A percentile compares a stretch with the other conserved stretches of the same genome.
Evolutionary conservation across 1,140 invertebrate species (phyloP).

Genomic region (Spodoptera frugiperda): DNA sequence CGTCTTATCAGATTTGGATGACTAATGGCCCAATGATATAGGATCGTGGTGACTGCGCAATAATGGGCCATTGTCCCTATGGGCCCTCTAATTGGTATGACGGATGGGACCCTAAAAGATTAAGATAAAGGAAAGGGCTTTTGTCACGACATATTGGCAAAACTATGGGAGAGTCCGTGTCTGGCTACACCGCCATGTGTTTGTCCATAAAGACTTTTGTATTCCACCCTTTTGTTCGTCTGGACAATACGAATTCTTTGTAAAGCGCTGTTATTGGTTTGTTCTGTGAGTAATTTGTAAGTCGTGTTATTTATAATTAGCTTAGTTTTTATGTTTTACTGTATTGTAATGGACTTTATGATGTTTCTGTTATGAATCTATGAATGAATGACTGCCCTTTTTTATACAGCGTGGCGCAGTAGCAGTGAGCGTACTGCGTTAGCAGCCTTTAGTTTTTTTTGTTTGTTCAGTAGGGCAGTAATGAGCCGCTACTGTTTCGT

Average conservation of each 20-base stretch:
- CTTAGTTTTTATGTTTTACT: neutral
- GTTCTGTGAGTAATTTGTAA: constrained; percentile 11
- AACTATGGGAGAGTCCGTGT: constrained; percentile 29
- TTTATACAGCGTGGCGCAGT: too few relatives aligned
- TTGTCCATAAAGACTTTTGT: constrained; percentile 18
- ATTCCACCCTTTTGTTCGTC: constrained; percentile 17
- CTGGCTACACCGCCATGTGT: neutral
- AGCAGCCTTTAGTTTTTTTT: too few relatives aligned
- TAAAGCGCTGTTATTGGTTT: constrained; percentile 2
- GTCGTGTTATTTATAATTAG: constrained; percentile 8
- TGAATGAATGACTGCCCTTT: too few relatives aligned
- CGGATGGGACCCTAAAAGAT: constrained; percentile 37
- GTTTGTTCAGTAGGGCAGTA: too few relatives aligned
- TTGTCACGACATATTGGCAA: constrained; percentile 41
- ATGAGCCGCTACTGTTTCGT: too few relatives aligned
- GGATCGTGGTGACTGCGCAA: constrained; percentile 50
- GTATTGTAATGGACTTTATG: neutral
- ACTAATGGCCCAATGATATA: constrained; percentile 57
- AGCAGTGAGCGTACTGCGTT: too few relatives aligned
- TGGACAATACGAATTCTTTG: constrained; percentile 34
- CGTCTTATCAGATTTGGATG: constrained; percentile 56
- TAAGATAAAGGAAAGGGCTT: constrained; percentile 40
- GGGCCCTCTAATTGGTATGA: constrained; percentile 40
- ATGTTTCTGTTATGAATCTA: neutral
- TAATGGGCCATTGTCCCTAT: constrained; percentile 41